These are phyloP conservation scores for Conchocele bisecta DNA, from an alignment of 2,888 invertebrate genomes.

Conservation along the genomic window DNA sequence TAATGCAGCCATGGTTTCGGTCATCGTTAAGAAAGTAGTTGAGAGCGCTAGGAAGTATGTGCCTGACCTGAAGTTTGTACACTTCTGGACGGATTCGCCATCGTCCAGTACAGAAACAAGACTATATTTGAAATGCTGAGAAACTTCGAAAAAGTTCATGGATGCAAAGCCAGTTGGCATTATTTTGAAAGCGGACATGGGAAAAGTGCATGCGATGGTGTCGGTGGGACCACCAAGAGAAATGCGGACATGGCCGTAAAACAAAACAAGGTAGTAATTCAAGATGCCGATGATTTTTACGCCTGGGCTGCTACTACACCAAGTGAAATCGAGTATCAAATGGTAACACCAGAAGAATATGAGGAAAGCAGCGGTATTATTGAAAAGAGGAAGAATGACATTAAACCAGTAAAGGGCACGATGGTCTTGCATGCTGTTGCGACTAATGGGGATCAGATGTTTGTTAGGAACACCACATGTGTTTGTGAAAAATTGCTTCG, in stretches of 20 bases:
- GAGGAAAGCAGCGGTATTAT: not conserved
- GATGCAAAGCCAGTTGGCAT: constrained; percentile 11
- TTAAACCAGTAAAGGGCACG: constrained; percentile 37
- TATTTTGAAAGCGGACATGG: constrained; percentile 39
- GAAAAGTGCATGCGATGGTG: constrained; percentile 13
- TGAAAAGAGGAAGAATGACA: not conserved
- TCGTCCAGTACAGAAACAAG: constrained; percentile 37
- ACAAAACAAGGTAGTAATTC: constrained; percentile 12
- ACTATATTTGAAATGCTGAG: not conserved
- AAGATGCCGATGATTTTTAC: constrained; percentile 18
- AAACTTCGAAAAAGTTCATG: not conserved
- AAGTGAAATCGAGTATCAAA: constrained; percentile 9
- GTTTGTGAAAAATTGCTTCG: constrained; percentile 34
- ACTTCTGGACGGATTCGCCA: constrained; percentile 46
- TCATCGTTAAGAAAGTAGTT: constrained; percentile 22
- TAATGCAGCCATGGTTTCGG: constrained; percentile 34
- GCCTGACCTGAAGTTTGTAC: constrained; percentile 7
- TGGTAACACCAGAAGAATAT: constrained; percentile 2
- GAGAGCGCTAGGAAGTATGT: not conserved
- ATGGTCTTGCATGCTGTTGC: constrained; percentile 31
- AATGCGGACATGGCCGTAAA: constrained; percentile 15
- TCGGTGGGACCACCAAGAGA: constrained; percentile 10
- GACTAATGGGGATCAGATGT: not conserved
- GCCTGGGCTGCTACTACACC: not conserved
- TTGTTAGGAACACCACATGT: constrained; percentile 28